phyloP scores from a whole-genome alignment of 2,888 invertebrate species.

The Tachina grossa region DNA sequence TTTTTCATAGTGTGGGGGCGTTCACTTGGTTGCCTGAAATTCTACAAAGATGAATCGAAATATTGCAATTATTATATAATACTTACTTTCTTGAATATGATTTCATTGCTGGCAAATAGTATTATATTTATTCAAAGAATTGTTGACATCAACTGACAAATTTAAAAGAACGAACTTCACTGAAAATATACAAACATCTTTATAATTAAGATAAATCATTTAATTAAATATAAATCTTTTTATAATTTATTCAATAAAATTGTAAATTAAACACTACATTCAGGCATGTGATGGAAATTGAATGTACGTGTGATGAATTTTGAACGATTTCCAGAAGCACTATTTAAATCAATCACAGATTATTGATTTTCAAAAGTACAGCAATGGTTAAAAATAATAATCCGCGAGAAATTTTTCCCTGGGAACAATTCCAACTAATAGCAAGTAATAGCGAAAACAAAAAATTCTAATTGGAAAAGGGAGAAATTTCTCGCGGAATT shows the following conservation, averaged over 20 bases:
- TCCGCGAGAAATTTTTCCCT: too few species aligned
- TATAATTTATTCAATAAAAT: neutral
- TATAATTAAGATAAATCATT: constrained; percentile 36
- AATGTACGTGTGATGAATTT: too few species aligned
- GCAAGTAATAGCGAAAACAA: too few species aligned
- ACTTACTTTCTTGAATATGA: constrained; percentile 63
- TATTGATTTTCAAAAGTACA: too few species aligned
- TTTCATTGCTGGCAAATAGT: constrained; percentile 60
- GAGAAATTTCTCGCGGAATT: too few species aligned
- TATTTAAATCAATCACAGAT: too few species aligned
- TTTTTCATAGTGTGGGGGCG: constrained; percentile 64
- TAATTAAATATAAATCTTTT: neutral
- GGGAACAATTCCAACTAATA: too few species aligned
- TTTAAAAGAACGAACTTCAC: neutral
- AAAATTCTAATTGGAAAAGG: too few species aligned
- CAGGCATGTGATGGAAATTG: too few species aligned
- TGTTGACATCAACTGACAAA: constrained; percentile 1
- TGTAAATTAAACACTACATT: too few species aligned
- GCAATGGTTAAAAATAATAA: too few species aligned
- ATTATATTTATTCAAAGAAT: constrained; percentile 54
- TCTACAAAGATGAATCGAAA: constrained; percentile 53
- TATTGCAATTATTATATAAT: constrained; percentile 56
- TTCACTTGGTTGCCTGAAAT: constrained; percentile 60
- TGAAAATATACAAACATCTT: neutral
- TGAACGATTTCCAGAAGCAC: too few species aligned